Base-by-base conservation (phyloP, 2,888 invertebrate species). In the Scaeva pyrastri region DNA sequence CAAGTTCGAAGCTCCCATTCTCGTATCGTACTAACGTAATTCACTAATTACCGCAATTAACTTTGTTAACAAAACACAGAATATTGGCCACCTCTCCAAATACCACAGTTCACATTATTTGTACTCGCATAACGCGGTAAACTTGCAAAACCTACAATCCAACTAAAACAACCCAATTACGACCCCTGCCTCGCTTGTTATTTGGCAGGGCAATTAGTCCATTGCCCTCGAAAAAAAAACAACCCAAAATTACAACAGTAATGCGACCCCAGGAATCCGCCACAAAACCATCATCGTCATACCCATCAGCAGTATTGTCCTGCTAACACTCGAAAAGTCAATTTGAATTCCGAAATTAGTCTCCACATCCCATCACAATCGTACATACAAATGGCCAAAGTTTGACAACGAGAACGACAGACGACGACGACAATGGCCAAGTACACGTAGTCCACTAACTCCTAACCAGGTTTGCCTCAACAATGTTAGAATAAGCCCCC, bases 301-400 rank as follows among this genome's bases (percentile, higher is more conserved):
- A 12, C n/a, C 14, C 5, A 31, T 31, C 60, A 48, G 39, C 7
- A 39, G 31, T 26, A 5, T 14, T 19, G 21, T 7, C 55, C 4
- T 14, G 4, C 16, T 26, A 48, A 56, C 36, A 71, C 71, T 72
- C 72, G 48, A 23, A 64, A 79, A 84, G 83, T 70, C 74, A 79
- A 84, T 84, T 84, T 84, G 71, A 79, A 79, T 74, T 79, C 56
- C 74, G 56, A 70, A 79, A 84, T 56, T 56, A 84, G 56, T 58
- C 71, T 52, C 74, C 79, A 43, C 83, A 31, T 31, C 31, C 31
- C 31, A 31, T 31, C 31, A 31, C 31, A 31, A 31, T 31, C 31
- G 31, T 31, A 31, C 31, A 31, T 31, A 31, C 31, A 74, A 79
- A 74, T 75, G 62, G 78, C 64, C 41, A 79, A 62, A 84, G 70